Base-by-base conservation (phyloP, 2,113 vertebrate genomes). In the Coregonus clupeaformis region DNA sequence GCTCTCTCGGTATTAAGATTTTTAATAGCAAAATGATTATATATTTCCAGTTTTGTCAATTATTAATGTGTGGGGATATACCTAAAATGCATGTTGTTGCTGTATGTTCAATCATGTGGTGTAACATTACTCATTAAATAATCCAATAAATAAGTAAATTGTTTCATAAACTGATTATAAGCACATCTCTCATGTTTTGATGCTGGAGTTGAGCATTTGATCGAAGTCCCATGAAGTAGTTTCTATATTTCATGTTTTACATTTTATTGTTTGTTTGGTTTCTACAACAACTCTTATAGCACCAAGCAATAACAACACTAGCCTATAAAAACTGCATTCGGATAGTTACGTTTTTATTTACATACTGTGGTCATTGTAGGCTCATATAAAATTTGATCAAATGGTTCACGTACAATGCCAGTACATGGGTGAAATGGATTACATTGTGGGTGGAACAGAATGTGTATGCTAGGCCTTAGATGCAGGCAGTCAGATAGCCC, bases 271-370 rank as follows among this genome's bases (percentile, higher is more conserved):
- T 47, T 36, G 32, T 73, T 79, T 62, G n/a, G 69, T 29, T 79
- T 64, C 64, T 49, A 49, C 64, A 77, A 57, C 9, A 71, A 68
- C 69, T 52, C 16, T 11, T 72, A 22, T 49, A 73, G 45, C 70
- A 62, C 57, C 65, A 36, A 29, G 63, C 36, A 69, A 78, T 76
- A 75, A 71, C 73, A 65, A 63, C 64, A 71, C 7, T 20, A 5
- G 9, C 36, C 36, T 11, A 60, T 64, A 52, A 74, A 78, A 81
- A 9, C 42, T 25, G 24, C 22, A 68, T 52, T 80, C 29, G 9
- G 32, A 27, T 70, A 69, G 14, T 49, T 32, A 42, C 36, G 24
- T 67, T 74, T 73, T 65, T 72, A 76, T 70, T 36, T 18, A 59
- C 29, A 59, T 16, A 12, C 20, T 83, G 59, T 72, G 59, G 1